Percentiles rank a stretch among this genome's conserved stretches.
Conservation (phyloP, 64 coral and sea anemone genomes). For the Porites lutea region DNA sequence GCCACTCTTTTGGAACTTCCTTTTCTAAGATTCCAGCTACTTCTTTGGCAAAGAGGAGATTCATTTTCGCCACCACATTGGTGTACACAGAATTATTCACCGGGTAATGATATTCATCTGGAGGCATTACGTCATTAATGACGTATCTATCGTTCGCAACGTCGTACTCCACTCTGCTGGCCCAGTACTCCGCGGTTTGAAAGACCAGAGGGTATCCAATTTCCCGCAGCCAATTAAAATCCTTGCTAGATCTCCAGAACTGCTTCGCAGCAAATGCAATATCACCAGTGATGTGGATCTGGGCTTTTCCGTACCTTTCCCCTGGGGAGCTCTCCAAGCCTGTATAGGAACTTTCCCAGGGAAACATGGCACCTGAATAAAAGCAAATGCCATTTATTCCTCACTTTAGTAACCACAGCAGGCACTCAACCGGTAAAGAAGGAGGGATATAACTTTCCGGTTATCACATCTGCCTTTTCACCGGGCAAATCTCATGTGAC, state of each 20-base stretch:
- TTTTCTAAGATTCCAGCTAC: constrained; percentile 56
- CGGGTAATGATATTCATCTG: constrained; percentile 93
- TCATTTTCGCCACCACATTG: constrained; percentile 92
- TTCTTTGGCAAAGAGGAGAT: constrained; percentile 83
- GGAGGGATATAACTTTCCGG: too few relatives aligned
- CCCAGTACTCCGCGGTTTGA: constrained; percentile 91
- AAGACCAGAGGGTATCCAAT: constrained; percentile 77
- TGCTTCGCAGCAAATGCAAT: constrained; percentile 87
- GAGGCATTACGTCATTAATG: constrained; percentile 94
- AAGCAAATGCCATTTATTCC: background rate
- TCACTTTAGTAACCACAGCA: too few relatives aligned
- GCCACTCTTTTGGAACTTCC: constrained; percentile 70
- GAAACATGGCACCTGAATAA: constrained; percentile 89
- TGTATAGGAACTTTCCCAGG: constrained; percentile 92
- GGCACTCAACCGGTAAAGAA: too few relatives aligned
- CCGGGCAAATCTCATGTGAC: too few relatives aligned
- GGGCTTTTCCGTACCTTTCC: constrained; percentile 79
- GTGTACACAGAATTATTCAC: constrained; percentile 95
- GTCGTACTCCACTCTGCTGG: constrained; percentile 82
- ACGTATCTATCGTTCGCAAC: constrained; percentile 62
- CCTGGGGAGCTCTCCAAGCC: constrained; percentile 85
- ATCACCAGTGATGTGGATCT: constrained; percentile 91
- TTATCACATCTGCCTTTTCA: too few relatives aligned
- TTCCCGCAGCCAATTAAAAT: constrained; percentile 71
- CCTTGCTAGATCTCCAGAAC: constrained; percentile 84